Evolutionary conservation across 2,888 invertebrate genomes (phyloP).

Genomic region (Dynastes tityus): DNA sequence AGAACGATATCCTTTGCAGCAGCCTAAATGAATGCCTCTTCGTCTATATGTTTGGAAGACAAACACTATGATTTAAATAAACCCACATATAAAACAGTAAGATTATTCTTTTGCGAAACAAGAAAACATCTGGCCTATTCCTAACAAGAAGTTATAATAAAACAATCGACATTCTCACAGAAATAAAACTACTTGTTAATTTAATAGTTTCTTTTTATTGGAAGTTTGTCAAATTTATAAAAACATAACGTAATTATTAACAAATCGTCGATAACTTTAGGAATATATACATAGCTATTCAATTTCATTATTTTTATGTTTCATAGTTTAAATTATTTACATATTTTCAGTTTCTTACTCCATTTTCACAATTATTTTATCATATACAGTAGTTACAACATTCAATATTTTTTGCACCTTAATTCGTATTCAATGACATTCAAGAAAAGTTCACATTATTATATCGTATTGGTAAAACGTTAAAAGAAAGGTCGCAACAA

Average conservation of each 20-base stretch:
- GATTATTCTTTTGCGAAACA: no score
- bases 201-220: constrained; percentile 50
- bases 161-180: no score
- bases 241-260: constrained; percentile 70
- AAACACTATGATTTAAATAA: no score
- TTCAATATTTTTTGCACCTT: constrained; percentile 49
- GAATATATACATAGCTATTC: constrained; percentile 56
- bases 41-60: no score
- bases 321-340: constrained; percentile 49
- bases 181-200: constrained; percentile 37
- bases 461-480: constrained; percentile 4
- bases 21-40: no score
- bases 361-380: constrained; percentile 40
- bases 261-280: constrained; percentile 64
- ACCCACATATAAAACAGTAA: no score
- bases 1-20: no score
- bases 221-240: constrained; percentile 65
- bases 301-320: constrained; percentile 46
- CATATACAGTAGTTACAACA: constrained; percentile 50
- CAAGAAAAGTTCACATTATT: constrained; percentile 26
- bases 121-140: no score
- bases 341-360: constrained; percentile 45
- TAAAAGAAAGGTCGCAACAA: constrained; percentile 33
- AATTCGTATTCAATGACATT: constrained; percentile 49
- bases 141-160: no score